Conservation (phyloP, 2,113 vertebrate genomes). For the Callipepla californica region DNA sequence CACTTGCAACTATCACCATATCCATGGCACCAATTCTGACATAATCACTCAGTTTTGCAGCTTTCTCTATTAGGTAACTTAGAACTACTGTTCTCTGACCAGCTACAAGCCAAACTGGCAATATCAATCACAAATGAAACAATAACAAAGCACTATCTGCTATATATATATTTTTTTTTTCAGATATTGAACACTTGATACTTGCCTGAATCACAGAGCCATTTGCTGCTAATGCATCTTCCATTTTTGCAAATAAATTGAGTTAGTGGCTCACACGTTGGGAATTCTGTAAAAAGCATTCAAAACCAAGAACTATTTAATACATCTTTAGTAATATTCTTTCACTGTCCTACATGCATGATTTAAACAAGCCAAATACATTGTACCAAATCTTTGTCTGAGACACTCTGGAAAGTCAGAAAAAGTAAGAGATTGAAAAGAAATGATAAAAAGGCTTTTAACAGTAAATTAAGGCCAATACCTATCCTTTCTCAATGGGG, state of each 20-base stretch:
- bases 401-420: not conserved
- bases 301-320: conserved; percentile 12
- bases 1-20: not conserved
- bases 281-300: conserved; percentile 83
- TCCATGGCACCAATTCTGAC: not conserved
- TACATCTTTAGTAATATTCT: not conserved
- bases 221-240: conserved; percentile 92
- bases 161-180: not conserved
- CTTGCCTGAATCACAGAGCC: conserved; percentile 96
- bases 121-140: not conserved
- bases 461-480: not conserved
- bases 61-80: not conserved
- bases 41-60: not conserved
- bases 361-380: not conserved
- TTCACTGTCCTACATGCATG: not conserved
- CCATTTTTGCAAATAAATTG: conserved; percentile 94
- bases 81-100: not conserved
- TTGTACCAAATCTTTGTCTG: not conserved
- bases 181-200: not conserved
- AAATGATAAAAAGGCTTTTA: not conserved
- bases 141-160: not conserved
- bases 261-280: conserved; percentile 91
- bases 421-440: not conserved
- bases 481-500: not conserved
- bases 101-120: not conserved